Evolutionary conservation across 2,888 invertebrate genomes (phyloP), one percentile per base, ranked within the genome.

Genomic region (Noctua fimbriata): DNA sequence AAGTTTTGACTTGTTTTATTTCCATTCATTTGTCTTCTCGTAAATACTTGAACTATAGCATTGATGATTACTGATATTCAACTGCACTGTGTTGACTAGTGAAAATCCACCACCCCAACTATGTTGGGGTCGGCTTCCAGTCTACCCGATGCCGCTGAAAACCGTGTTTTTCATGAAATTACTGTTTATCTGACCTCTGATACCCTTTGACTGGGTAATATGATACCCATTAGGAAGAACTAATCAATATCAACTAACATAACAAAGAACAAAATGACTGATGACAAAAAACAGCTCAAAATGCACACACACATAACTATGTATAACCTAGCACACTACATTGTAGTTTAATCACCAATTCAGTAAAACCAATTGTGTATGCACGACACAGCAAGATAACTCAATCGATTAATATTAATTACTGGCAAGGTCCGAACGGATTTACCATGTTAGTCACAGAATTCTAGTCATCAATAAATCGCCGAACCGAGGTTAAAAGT

Each of bases 341-440:
- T 60, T 24, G 14, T 28, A 36, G 32, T 24, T 16, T 36, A 60
- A 66, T 78, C 12, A 71, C 21, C 6, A n/a, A 76, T 76, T 47
- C 69, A 58, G 16, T 71, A 28, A 5, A 77, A 49, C 52, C 36
- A 28, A 81, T 84, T 72, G 1, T 28, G 84, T 60, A 78, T 81
- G 74, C 81, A 36, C 49, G 24, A 65, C 77, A 14, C 32, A 72
- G 36, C 44, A n/a, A 78, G 77, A 69, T 52, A 84, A 52, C 58
- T 78, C 44, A 81, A 84, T 81, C 77, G 63, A 83, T 84, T 81
- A 77, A 84, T 77, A 74, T 81, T 78, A 84, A 84, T 81, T 84
- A 84, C 66, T n/a, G 10, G 41, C 72, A 84, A 84, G 77, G 84
- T 84, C 55, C 21, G 14, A 4, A 10, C 41, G 47, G 41, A 84